These are phyloP conservation scores for Ormyrus nitidulus DNA, from an alignment of 2,888 invertebrate species.

Conservation along the genomic window DNA sequence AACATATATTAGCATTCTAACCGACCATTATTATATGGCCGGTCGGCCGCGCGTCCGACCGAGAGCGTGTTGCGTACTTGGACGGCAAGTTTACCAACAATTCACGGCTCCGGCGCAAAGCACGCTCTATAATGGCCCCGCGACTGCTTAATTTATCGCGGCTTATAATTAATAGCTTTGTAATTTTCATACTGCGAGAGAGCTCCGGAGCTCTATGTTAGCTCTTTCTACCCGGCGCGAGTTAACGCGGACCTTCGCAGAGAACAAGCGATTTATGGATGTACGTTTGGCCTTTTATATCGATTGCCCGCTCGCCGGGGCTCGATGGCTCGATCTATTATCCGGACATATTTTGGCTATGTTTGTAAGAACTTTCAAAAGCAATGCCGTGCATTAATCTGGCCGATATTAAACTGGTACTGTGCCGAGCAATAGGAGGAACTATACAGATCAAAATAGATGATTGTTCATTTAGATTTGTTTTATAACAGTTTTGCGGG, in stretches of 20 bases:
- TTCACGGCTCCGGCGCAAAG: constrained; percentile 66
- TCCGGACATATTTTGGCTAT: too few relatives aligned
- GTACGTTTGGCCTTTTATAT: constrained; percentile 31
- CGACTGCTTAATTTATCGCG: constrained; percentile 75
- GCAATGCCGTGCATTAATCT: too few relatives aligned
- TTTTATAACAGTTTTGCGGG: too few relatives aligned
- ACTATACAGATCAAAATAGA: too few relatives aligned
- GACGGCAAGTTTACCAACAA: constrained; percentile 74
- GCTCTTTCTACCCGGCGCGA: background rate
- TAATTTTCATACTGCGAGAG: constrained; percentile 72
- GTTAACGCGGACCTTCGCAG: constrained; percentile 4
- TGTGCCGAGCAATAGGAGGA: too few relatives aligned
- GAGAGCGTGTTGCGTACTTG: constrained; percentile 43
- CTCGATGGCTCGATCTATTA: background rate
- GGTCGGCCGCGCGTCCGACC: constrained; percentile 41
- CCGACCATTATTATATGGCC: constrained; percentile 75
- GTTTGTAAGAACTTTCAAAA: too few relatives aligned
- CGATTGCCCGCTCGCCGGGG: background rate
- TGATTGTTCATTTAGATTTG: too few relatives aligned
- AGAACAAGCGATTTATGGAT: constrained; percentile 24
- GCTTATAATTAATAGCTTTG: constrained; percentile 75
- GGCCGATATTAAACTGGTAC: too few relatives aligned
- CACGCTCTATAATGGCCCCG: constrained; percentile 74
- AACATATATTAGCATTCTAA: constrained; percentile 76
- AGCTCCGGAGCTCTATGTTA: background rate